Evolutionary conservation across 2,888 invertebrate genomes (phyloP).

Genomic region (Saturnia pavonia): DNA sequence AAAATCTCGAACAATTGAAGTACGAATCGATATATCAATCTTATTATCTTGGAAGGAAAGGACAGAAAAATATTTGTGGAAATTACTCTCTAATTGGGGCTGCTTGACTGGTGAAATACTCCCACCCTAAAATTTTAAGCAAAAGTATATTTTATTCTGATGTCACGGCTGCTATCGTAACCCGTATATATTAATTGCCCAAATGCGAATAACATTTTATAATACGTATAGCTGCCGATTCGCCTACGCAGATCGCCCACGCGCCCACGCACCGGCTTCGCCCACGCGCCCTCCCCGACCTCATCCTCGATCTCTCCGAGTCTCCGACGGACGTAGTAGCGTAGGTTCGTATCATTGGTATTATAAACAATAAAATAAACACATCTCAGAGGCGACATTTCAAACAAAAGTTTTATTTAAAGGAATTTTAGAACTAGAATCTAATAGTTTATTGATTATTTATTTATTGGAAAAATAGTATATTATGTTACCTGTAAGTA

Average conservation of each 20-base stretch:
- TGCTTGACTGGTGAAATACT: too few relatives aligned
- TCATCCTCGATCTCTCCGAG: slow-evolving; percentile 43
- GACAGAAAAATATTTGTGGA: too few relatives aligned
- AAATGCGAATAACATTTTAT: slow-evolving; percentile 58
- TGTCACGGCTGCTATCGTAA: slow-evolving; percentile 49
- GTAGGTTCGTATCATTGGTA: slow-evolving; percentile 45
- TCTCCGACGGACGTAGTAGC: slow-evolving; percentile 53
- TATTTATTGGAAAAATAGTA: too few relatives aligned
- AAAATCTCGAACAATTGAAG: background rate
- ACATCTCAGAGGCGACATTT: slow-evolving; percentile 20
- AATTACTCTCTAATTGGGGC: too few relatives aligned
- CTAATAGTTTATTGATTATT: too few relatives aligned
- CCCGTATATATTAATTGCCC: slow-evolving; percentile 60
- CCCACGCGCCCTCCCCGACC: slow-evolving; percentile 41
- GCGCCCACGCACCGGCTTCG: slow-evolving; percentile 35
- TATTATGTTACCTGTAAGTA: too few relatives aligned
- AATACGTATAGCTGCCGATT: slow-evolving; percentile 49
- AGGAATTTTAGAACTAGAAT: too few relatives aligned
- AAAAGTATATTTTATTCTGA: slow-evolving; percentile 22
- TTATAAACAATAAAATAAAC: slow-evolving; percentile 25
- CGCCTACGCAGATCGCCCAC: slow-evolving; percentile 57
- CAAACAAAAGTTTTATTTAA: background rate
- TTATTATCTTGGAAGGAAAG: too few relatives aligned
- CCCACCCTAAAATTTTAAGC: background rate
- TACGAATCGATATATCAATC: background rate